These are phyloP conservation scores for Apogon hyalosoma DNA, from an alignment of 2,797 vertebrate genomes.

Conservation along the genomic window DNA sequence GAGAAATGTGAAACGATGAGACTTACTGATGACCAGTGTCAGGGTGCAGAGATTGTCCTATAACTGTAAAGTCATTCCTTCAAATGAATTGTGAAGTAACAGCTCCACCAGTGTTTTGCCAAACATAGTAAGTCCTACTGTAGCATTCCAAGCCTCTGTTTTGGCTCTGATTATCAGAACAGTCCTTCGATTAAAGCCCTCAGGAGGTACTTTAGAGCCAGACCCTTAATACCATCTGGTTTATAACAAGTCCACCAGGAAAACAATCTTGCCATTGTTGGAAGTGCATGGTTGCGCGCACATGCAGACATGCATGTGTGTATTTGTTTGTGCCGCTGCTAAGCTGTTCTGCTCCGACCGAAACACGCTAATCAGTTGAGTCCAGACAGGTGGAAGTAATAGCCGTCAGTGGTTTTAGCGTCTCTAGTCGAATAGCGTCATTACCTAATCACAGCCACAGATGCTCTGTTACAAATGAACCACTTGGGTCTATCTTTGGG, in stretches of 20 bases:
- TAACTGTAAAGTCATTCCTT: conserved; percentile 11
- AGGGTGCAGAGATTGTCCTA: conserved; percentile 6
- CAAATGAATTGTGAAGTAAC: conserved; percentile 13
- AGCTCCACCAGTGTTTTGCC: conserved; percentile 8
- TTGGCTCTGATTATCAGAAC: conserved; percentile 40
- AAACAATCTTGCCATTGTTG: conserved; percentile 57
- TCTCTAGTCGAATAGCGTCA: conserved; percentile 56
- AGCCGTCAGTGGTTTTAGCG: conserved; percentile 50
- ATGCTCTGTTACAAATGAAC: conserved; percentile 58
- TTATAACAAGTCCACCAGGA: conserved; percentile 58
- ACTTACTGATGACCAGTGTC: conserved; percentile 36
- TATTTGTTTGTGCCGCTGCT: conserved; percentile 44
- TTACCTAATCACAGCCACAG: conserved; percentile 66
- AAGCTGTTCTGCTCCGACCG: conserved; percentile 46
- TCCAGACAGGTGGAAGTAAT: conserved; percentile 67
- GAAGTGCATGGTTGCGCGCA: conserved; percentile 7
- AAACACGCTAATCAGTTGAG: conserved; percentile 56
- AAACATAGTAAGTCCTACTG: neutral
- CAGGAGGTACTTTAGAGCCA: conserved; percentile 52
- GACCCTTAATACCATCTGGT: conserved; percentile 71
- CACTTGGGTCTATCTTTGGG: conserved; percentile 43
- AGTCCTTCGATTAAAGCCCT: conserved; percentile 55
- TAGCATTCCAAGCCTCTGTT: conserved; percentile 17
- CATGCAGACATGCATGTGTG: neutral
- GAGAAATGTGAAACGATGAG: conserved; percentile 13